A percentile compares a stretch with the other conserved stretches of the same genome.
These are phyloP conservation scores for Tetrax tetrax DNA, from an alignment of 2,113 vertebrate species.

Conservation along the genomic window DNA sequence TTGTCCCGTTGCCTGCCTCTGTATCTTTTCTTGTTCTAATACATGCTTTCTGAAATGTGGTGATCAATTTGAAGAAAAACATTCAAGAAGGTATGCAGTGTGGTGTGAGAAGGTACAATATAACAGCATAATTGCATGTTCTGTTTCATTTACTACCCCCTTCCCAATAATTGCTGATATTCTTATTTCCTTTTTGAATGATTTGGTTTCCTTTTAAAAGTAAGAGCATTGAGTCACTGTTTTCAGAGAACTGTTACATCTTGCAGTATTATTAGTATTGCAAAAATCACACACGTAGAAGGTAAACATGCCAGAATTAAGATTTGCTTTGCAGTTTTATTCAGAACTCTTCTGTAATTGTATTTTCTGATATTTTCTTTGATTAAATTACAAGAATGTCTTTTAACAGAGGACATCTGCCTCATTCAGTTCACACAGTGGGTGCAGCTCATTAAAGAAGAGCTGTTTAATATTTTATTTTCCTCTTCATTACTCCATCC, in stretches of 20 bases:
- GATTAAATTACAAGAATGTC: neutral
- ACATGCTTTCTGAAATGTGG: neutral
- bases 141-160: neutral
- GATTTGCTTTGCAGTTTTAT: neutral
- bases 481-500: conserved; percentile 5
- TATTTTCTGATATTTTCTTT: conserved; percentile 28
- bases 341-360: neutral
- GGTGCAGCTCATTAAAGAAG: conserved; percentile 41
- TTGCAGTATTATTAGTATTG: neutral
- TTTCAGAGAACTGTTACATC: neutral
- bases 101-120: neutral
- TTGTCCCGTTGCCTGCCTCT: neutral
- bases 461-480: conserved; percentile 33
- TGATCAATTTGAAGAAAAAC: neutral
- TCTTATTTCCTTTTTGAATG: neutral
- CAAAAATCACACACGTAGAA: conserved; percentile 3
- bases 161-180: neutral
- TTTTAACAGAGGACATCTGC: conserved; percentile 31
- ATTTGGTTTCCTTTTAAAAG: neutral
- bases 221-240: neutral
- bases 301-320: conserved; percentile 6
- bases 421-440: conserved; percentile 34
- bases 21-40: neutral
- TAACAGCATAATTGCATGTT: neutral
- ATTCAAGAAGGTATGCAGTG: fast-evolving